phyloP scores from a whole-genome alignment of 2,888 invertebrate genomes.

The Corbicula japonica region DNA sequence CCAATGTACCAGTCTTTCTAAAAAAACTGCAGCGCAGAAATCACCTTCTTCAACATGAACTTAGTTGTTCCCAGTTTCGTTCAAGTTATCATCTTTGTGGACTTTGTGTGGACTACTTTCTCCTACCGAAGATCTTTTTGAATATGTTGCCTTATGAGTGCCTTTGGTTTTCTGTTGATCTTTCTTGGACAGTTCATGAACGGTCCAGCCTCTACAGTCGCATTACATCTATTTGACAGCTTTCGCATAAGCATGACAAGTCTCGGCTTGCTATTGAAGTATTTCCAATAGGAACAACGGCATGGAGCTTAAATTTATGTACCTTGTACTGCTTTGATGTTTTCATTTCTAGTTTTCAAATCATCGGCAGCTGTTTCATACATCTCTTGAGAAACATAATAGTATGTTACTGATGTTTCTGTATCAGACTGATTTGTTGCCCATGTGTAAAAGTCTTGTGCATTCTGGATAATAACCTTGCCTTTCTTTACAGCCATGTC shows the following conservation, averaged over 20 bases:
- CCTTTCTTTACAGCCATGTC: constrained; percentile 49
- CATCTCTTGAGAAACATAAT: constrained; percentile 12
- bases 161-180: neutral
- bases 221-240: constrained; percentile 8
- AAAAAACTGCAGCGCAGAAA: constrained; percentile 11
- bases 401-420: constrained; percentile 1
- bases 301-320: constrained; percentile 25
- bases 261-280: neutral
- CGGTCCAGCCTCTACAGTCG: neutral
- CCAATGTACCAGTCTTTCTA: constrained; percentile 13
- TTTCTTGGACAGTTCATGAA: constrained; percentile 11
- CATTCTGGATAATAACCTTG: constrained; percentile 35
- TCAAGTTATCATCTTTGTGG: neutral
- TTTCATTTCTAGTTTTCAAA: neutral
- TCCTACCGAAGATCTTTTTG: neutral
- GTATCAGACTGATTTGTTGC: neutral
- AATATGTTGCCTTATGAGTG: constrained; percentile 2
- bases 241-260: neutral
- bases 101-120: neutral
- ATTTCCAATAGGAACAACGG: constrained; percentile 1
- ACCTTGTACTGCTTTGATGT: constrained; percentile 9
- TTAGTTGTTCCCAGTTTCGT: neutral
- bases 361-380: constrained; percentile 5
- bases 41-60: constrained; percentile 18
- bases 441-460: constrained; percentile 19